These are phyloP conservation scores for Agapornis roseicollis DNA, from an alignment of 2,113 vertebrate species.

Conservation along the genomic window DNA sequence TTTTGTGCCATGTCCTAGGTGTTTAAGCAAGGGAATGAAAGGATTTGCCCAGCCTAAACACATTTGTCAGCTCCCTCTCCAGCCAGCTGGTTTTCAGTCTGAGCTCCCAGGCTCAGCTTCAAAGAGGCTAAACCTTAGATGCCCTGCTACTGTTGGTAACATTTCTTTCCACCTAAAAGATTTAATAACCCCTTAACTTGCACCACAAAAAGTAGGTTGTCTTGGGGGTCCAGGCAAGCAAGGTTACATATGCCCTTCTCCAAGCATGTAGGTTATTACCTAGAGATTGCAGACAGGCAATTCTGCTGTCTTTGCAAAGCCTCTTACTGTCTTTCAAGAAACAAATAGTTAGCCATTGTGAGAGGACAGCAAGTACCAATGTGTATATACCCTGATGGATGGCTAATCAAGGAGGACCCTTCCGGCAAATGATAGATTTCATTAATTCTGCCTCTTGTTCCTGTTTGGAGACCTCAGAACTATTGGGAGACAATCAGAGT, in stretches of 20 bases:
- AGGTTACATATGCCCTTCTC: neutral
- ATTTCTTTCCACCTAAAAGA: constrained; percentile 11
- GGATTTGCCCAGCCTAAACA: constrained; percentile 13
- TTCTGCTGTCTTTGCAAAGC: constrained; percentile 19
- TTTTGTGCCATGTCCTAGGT: constrained; percentile 1
- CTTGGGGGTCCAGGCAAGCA: neutral
- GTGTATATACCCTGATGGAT: neutral
- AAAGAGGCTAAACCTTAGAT: neutral
- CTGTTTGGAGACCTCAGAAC: neutral
- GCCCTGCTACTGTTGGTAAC: neutral
- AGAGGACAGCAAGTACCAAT: neutral
- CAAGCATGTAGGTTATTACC: neutral
- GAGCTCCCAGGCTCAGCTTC: constrained; percentile 35
- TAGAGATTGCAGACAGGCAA: neutral
- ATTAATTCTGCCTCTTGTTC: neutral
- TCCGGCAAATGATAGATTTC: neutral
- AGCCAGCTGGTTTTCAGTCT: constrained; percentile 32
- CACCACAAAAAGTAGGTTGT: constrained; percentile 8
- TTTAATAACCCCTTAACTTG: constrained; percentile 35
- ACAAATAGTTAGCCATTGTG: neutral
- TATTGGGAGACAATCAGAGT: neutral
- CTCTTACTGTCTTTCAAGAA: neutral
- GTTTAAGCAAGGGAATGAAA: constrained; percentile 23
- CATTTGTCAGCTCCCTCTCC: neutral
- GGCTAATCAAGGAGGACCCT: neutral